phyloP scores from a whole-genome alignment of 2,113 vertebrate genomes.

The Lophochroa leadbeateri region DNA sequence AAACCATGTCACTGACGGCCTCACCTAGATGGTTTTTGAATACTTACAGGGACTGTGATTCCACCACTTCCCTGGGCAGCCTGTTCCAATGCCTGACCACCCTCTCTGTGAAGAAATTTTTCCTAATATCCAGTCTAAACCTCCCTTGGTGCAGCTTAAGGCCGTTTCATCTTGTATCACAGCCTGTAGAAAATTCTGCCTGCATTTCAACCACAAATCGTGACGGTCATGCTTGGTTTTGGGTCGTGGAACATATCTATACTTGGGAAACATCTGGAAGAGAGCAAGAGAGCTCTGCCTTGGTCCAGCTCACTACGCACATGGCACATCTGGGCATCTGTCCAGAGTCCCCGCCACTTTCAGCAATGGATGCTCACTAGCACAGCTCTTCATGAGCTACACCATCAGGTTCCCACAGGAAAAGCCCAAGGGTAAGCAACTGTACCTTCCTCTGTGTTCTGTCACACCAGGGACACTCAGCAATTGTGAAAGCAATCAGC shows the following conservation, averaged over 20 bases:
- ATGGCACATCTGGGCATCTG: background rate
- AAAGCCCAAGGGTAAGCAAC: background rate
- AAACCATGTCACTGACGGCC: background rate
- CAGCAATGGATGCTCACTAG: background rate
- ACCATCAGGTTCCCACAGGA: background rate
- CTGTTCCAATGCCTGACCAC: background rate
- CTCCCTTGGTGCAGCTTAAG: background rate
- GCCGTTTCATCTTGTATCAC: background rate
- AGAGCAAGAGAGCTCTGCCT: background rate
- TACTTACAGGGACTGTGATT: background rate
- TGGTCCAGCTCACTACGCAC: background rate
- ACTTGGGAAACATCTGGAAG: background rate
- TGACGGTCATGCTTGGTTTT: background rate
- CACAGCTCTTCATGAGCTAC: fast-evolving
- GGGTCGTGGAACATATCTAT: fast-evolving
- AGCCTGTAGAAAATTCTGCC: background rate
- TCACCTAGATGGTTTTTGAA: background rate
- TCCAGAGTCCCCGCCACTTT: fast-evolving
- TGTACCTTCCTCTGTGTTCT: background rate
- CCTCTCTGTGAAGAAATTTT: background rate
- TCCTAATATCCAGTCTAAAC: background rate
- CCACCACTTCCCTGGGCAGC: background rate
- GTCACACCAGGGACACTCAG: background rate
- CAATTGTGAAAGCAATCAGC: background rate
- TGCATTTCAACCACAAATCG: background rate